phyloP scores from a whole-genome alignment of 2,888 invertebrate genomes.

The Hydrotaea cyrtoneurina region DNA sequence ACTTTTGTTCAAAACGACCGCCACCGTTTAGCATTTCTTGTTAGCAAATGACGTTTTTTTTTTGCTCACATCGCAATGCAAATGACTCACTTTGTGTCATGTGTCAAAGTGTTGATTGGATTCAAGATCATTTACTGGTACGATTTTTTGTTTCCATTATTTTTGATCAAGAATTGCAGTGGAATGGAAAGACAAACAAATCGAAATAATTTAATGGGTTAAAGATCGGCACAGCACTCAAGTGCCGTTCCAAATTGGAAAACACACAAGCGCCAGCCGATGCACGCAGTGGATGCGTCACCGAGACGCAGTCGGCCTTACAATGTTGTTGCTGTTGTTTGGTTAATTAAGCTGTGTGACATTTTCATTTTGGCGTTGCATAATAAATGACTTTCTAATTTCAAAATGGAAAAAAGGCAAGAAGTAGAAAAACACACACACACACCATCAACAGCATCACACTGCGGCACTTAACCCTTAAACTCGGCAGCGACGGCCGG shows the following conservation, averaged over 20 bases:
- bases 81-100: constrained; percentile 9
- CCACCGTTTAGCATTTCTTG: background rate
- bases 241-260: background rate
- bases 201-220: constrained; percentile 13
- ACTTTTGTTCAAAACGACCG: background rate
- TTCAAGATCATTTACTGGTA: constrained; percentile 13
- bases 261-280: background rate
- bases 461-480: constrained; percentile 56
- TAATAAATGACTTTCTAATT: constrained; percentile 62
- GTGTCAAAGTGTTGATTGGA: background rate
- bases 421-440: no score
- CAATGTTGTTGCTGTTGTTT: background rate
- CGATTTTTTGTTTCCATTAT: no score
- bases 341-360: constrained; percentile 50
- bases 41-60: constrained; percentile 16
- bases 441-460: no score
- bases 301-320: constrained; percentile 34
- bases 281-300: background rate
- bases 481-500: constrained; percentile 20
- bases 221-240: constrained; percentile 9
- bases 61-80: background rate
- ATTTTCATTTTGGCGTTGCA: constrained; percentile 54
- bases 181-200: no score
- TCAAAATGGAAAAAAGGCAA: background rate
- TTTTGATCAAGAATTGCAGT: no score